Evolutionary conservation across 2,888 invertebrate genomes (phyloP).

Genomic region (Caenorhabditis zanzibari): DNA sequence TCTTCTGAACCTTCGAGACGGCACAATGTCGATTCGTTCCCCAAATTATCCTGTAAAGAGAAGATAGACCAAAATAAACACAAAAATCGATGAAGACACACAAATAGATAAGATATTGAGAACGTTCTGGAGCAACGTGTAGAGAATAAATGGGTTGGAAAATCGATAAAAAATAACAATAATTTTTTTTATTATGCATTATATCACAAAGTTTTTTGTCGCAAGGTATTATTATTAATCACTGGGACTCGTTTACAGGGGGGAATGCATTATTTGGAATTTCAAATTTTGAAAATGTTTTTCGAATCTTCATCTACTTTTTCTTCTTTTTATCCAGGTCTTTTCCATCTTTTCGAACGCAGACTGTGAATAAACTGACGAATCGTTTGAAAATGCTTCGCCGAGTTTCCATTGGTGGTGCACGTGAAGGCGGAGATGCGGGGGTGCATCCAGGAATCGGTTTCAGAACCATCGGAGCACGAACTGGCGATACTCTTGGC

Average conservation of each 20-base stretch:
- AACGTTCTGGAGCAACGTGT: constrained; percentile 39
- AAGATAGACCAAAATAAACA: not conserved
- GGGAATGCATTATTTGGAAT: no score
- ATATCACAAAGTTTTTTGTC: not conserved
- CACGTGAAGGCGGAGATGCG: no score
- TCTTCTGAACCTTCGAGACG: constrained; percentile 2
- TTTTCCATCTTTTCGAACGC: not conserved
- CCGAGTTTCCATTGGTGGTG: no score
- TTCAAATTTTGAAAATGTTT: no score
- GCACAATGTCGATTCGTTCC: constrained; percentile 54
- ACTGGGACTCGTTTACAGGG: no score
- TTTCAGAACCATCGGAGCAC: not conserved
- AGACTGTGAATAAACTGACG: not conserved
- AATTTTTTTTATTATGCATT: not conserved
- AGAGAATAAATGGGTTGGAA: not conserved
- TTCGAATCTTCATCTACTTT: not conserved
- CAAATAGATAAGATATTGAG: constrained; percentile 46
- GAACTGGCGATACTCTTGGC: not conserved
- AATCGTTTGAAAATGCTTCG: not conserved
- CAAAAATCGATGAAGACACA: not conserved
- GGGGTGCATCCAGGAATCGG: not conserved
- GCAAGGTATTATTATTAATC: not conserved
- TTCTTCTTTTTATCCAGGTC: not conserved
- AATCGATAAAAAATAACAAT: not conserved
- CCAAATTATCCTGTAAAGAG: constrained; percentile 50